Evolutionary conservation across 2,113 vertebrate genomes (phyloP), one percentile per base, ranked within the genome.

Genomic region (Athene noctua): DNA sequence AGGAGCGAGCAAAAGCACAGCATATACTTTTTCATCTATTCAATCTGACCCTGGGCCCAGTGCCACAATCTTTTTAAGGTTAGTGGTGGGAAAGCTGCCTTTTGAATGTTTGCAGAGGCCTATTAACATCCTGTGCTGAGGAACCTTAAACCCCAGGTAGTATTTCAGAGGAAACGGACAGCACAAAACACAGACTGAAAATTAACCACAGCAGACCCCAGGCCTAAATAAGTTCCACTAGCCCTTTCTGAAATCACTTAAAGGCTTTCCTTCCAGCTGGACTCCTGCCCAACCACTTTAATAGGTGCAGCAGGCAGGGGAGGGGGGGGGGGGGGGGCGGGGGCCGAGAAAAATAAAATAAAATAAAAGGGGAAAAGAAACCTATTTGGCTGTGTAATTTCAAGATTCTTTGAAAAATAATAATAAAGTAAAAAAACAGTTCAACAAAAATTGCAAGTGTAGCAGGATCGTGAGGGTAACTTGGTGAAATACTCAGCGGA

Each of bases 141-240:
- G 97, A 99, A 98, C 97, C 96, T 96, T 98, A 99, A 99, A 98
- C 97, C 97, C 97, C 97, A 98, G 98, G 97, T 98, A 98, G 98
- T 97, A 97, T 98, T 98, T 98, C 98, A 97, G 96, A 98, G 98
- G 98, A 98, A 98, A 98, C 94, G 97, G 98, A 96, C 97, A 98
- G 96, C 95, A 98, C 96, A 98, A 98, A 98, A 98, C 98, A 97
- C 98, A 98, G 98, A 97, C 97, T 98, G 98, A 98, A 99, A 98
- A 98, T 97, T 92, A 98, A 98, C 97, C 94, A 86, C 96, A 98
- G 98, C 97, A 97, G 97, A 98, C 97, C 97, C 94, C 95, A 92
- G 97, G 98, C 97, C 97, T 98, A 98, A 98, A 97, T 96, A 97
- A 98, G 96, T 97, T 98, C 96, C 95, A 97, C 95, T 96, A 97